Evolutionary conservation across 2,888 invertebrate genomes (phyloP), one percentile per base, ranked within the genome.

Genomic region (Melinaea menophilus): DNA sequence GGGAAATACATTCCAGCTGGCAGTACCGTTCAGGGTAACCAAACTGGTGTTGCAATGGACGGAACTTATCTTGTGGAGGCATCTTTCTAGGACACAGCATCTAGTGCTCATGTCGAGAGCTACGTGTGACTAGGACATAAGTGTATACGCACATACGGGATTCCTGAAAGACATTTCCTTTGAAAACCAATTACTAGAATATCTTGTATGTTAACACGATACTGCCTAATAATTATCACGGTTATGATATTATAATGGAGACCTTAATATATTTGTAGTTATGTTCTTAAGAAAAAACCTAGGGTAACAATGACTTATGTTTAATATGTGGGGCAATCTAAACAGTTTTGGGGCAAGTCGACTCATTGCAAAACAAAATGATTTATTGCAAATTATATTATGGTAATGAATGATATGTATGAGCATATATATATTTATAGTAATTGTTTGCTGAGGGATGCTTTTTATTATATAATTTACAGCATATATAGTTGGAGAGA

Each of bases 1-100:
- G 95, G 95, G 79, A 96, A 96, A 90, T 96, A 96, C 92, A 95
- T 96, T 93, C 95, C 96, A 76, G 95, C 95, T 72, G 94, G 95
- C 73, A 93, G 95, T 80, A 95, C 95, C 74, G 94, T 94, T 79
- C 95, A 95, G 85, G 94, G 93, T 75, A 95, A 95, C 85, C 95
- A 95, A 90, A 95, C 94, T 65, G 95, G 95, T 77, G 95, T 94
- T 73, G 95, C 95, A 69, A 94, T 95, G 95, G 96, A 96, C 80
- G 95, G 95, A 79, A 95, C 95, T 74, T 96, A 95, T 84, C 92
- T 96, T 80, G 96, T 96, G 76, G 96, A 96, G 86, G 96, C 95
- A 76, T 95, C 95, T 69, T 96, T 96, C 92, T 95, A 93, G 89
- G 89, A 82, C 68, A 85, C 85, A 76, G 77, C 88, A 62, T 75